These are phyloP conservation scores for Temnothorax rugatulus DNA, from an alignment of 2,888 invertebrate genomes.

Conservation along the genomic window DNA sequence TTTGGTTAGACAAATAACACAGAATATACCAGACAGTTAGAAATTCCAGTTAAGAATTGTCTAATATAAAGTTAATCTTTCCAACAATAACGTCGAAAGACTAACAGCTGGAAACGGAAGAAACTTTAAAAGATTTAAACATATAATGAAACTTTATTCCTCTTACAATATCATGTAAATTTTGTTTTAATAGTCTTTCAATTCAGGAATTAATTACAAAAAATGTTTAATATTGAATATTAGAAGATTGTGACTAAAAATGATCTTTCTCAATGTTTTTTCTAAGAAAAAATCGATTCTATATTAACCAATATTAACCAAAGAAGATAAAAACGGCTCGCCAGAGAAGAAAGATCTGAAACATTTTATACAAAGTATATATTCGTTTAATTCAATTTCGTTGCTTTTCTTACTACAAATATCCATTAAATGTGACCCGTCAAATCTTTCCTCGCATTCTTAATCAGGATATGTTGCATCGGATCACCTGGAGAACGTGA, in stretches of 20 bases:
- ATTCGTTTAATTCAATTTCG: neutral
- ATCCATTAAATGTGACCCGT: neutral
- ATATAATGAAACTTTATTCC: neutral
- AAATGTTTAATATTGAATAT: neutral
- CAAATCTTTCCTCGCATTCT: neutral
- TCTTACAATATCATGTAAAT: neutral
- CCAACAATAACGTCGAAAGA: neutral
- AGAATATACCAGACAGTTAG: neutral
- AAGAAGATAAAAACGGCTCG: neutral
- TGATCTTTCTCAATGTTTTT: neutral
- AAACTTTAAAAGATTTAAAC: neutral
- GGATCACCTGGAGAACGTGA: neutral
- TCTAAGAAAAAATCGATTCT: neutral
- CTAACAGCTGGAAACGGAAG: neutral
- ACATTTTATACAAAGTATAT: neutral
- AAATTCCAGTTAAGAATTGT: neutral
- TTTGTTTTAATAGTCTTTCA: neutral
- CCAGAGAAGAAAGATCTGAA: neutral
- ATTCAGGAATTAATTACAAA: neutral
- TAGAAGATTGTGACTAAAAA: neutral
- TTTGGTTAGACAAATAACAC: neutral
- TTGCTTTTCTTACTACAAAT: neutral
- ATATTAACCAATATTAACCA: neutral
- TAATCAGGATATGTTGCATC: constrained; percentile 48
- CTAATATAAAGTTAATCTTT: neutral